Conservation (phyloP, 2,888 invertebrate species). For the Cancer borealis region DNA sequence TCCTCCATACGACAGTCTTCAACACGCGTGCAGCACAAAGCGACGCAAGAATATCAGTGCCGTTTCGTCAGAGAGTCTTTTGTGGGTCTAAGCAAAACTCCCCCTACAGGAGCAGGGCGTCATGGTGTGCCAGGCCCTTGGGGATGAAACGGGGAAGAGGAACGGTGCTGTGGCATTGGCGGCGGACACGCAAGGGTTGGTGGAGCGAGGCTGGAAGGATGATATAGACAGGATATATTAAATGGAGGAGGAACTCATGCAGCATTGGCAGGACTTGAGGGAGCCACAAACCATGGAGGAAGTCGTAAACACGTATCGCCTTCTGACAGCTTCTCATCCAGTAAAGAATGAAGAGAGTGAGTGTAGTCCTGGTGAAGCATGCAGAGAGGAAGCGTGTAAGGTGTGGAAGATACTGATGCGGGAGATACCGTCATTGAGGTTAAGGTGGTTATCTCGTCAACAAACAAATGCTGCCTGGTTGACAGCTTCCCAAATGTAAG, state of each 20-base stretch:
- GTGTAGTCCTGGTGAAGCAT: not conserved
- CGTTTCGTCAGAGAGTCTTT: not conserved
- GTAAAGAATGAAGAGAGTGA: not conserved
- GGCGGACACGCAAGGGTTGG: not conserved
- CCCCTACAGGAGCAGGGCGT: not conserved
- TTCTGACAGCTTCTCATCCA: not conserved
- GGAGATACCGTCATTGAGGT: not conserved
- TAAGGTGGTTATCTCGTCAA: not conserved
- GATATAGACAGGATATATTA: not conserved
- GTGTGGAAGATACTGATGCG: not conserved
- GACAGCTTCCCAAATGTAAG: not conserved
- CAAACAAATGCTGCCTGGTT: not conserved
- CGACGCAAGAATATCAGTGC: not conserved
- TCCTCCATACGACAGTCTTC: not conserved
- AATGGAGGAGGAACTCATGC: not conserved
- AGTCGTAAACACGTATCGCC: not conserved
- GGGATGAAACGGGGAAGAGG: not conserved
- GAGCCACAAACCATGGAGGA: constrained; percentile 4
- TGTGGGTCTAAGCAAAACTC: not conserved
- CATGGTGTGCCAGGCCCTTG: not conserved
- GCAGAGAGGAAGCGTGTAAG: not conserved
- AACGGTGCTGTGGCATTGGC: not conserved
- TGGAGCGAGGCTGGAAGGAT: not conserved
- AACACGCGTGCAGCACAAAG: not conserved
- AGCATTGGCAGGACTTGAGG: not conserved